Evolutionary conservation across 2,888 invertebrate genomes (phyloP).

Genomic region (Dolomedes plantarius): DNA sequence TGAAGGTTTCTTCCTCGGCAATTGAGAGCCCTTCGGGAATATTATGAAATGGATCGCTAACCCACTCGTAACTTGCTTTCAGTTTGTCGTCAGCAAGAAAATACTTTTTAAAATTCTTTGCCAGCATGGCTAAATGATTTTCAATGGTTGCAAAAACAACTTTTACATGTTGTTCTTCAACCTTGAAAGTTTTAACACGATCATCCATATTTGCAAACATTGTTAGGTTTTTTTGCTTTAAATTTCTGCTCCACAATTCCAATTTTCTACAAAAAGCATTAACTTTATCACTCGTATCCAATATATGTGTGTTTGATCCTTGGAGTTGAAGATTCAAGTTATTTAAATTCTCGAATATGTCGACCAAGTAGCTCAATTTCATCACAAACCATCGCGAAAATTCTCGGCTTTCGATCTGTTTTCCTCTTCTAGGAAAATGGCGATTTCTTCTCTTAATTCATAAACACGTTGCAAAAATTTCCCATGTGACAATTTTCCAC

Average conservation of each 20-base stretch:
- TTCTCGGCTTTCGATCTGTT: no score
- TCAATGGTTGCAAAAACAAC: constrained; percentile 20
- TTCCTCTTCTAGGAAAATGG: no score
- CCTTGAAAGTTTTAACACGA: constrained; percentile 15
- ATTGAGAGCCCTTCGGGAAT: constrained; percentile 45
- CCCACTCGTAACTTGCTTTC: constrained; percentile 61
- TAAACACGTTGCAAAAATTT: no score
- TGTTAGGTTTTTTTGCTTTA: constrained; percentile 43
- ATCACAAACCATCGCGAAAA: no score
- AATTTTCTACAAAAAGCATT: constrained; percentile 50
- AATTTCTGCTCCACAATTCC: constrained; percentile 56
- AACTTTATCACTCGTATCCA: constrained; percentile 51
- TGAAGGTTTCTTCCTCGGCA: constrained; percentile 27
- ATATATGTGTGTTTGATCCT: constrained; percentile 46
- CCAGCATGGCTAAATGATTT: constrained; percentile 38
- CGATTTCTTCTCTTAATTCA: no score
- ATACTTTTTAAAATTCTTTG: constrained; percentile 48
- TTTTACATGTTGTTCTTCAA: constrained; percentile 16
- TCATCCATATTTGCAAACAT: constrained; percentile 40
- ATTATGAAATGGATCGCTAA: constrained; percentile 54
- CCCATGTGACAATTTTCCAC: no score
- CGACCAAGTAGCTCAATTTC: constrained; percentile 53
- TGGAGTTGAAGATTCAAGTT: constrained; percentile 47
- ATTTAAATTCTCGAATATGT: constrained; percentile 56
- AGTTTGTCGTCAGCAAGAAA: constrained; percentile 49